Evolutionary conservation across 2,113 vertebrate genomes (phyloP), one percentile per base, ranked within the genome.

Genomic region (Xenus cinereus): DNA sequence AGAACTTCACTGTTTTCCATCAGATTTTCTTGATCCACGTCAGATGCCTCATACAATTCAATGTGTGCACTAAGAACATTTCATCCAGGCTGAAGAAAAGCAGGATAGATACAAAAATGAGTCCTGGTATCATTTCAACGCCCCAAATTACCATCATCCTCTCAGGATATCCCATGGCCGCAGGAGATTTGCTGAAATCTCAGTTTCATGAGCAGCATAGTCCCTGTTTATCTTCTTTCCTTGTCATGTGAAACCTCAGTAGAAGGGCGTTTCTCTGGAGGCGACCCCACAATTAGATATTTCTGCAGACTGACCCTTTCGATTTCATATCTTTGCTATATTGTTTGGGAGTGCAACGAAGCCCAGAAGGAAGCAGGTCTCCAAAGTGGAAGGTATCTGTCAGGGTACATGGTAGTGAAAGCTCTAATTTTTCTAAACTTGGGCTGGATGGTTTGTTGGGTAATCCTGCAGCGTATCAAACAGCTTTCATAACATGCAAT

Each of bases 271-370:
- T 37, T 54, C 14, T 73, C 50, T 26, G 62, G 19, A 64, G 73
- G 23, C 2, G 1, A 26, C 37, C 18, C 21, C 35, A 66, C 0
- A 2, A 12, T 35, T 19, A 46, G 1, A 12, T 2, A 10, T 8
- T 91, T 53, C 80, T 75, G 33, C 18, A 53, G 37, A 79, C 2
- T 11, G 22, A 21, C 21, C 12, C 14, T 67, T 53, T 26, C 2
- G 1, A 23, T 67, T 59, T 39, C 46, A 13, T 1, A 0, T 3
- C 56, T 66, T 51, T 71, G 22, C 10, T 62, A 0, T n/a, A 22
- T n/a, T 12, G 4, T 48, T 41, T 83, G n/a, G 41, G 46, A 18
- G 11, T 53, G 23, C 19, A 76, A 1, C 15, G 14, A 12, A 72
- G 6, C 15, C 35, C 33, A 48, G 39, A 48, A 72, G 37, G 23